Percentiles rank a stretch among this genome's conserved stretches.
Evolutionary conservation across 2,113 vertebrate genomes (phyloP).

Genomic region (Thomomys bottae): DNA sequence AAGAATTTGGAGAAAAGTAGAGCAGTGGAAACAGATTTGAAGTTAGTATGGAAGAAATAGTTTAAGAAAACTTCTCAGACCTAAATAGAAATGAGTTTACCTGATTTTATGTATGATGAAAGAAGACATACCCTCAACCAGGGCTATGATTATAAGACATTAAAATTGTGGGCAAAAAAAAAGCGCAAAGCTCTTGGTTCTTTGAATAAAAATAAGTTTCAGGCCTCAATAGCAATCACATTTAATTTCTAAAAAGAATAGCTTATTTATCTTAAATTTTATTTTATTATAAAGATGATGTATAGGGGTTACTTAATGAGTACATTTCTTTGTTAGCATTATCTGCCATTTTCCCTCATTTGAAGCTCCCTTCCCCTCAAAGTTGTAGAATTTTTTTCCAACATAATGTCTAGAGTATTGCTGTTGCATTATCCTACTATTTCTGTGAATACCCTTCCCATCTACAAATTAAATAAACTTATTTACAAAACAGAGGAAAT

Average conservation of each 20-base stretch:
- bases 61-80: neutral
- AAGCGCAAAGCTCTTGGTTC: neutral
- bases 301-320: too few species aligned
- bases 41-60: neutral
- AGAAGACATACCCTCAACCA: neutral
- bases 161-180: neutral
- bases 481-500: too few species aligned
- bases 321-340: too few species aligned
- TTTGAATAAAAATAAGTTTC: neutral
- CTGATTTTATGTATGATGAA: neutral
- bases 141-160: neutral
- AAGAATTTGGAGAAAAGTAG: neutral
- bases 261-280: neutral
- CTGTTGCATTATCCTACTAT: too few species aligned
- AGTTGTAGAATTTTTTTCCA: too few species aligned
- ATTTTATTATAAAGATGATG: too few species aligned
- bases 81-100: neutral
- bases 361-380: too few species aligned
- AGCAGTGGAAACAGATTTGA: neutral
- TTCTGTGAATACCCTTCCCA: too few species aligned
- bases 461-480: too few species aligned
- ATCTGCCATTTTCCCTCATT: too few species aligned
- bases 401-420: too few species aligned
- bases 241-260: neutral
- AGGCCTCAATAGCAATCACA: neutral